Evolutionary conservation across 2,113 vertebrate species (phyloP).

Genomic region (Cichladusa arquata): DNA sequence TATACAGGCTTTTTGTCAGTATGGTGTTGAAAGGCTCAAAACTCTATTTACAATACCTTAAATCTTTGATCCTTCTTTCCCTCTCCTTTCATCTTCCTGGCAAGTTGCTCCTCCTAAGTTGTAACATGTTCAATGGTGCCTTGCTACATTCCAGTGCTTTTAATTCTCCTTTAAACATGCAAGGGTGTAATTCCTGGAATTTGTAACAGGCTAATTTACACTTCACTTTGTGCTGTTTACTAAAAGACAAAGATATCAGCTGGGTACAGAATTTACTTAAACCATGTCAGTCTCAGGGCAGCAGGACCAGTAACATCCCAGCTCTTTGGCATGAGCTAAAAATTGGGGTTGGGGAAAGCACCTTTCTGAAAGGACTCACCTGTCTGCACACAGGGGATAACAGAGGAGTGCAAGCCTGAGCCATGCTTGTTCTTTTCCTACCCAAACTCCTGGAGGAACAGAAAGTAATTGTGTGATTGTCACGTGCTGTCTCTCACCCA

Average conservation of each 20-base stretch:
- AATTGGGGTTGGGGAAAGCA: not conserved
- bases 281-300: not conserved
- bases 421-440: not conserved
- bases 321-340: not conserved
- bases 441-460: not conserved
- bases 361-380: not conserved
- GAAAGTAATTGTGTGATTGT: not conserved
- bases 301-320: not conserved
- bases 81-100: not conserved
- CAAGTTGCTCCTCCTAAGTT: not conserved
- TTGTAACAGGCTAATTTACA: not conserved
- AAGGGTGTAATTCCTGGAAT: not conserved
- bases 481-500: not conserved
- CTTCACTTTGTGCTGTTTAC: not conserved
- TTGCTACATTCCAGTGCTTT: slow-evolving; percentile 13
- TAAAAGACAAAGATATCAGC: not conserved
- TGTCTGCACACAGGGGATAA: not conserved
- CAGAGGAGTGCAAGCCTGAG: not conserved
- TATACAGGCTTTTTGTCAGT: not conserved
- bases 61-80: not conserved
- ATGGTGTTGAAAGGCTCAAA: not conserved
- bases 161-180: not conserved
- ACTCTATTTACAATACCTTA: not conserved
- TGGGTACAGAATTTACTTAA: not conserved
- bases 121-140: not conserved